Conservation (phyloP, 1,140 invertebrate genomes). For the Aporrectodea caliginosa region DNA sequence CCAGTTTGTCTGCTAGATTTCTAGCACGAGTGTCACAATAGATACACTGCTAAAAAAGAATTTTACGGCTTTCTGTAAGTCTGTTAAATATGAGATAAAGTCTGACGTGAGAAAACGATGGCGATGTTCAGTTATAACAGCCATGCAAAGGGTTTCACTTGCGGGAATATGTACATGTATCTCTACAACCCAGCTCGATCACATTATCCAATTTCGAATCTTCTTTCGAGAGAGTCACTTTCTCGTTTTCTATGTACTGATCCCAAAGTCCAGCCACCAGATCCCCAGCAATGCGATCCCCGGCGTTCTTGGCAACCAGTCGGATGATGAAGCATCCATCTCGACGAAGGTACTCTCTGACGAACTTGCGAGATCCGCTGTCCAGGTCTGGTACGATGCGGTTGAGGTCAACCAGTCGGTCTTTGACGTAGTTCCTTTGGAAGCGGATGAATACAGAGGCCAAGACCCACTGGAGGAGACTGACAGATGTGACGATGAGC, state of each 20-base stretch:
- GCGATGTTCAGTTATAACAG: too few relatives aligned
- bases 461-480: background rate
- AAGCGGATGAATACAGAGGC: background rate
- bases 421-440: slow-evolving; percentile 3
- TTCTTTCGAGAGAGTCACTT: background rate
- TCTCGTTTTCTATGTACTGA: slow-evolving; percentile 38
- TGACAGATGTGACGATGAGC: background rate
- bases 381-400: background rate
- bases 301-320: slow-evolving; percentile 17
- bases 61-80: too few relatives aligned
- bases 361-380: background rate
- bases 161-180: too few relatives aligned
- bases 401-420: background rate
- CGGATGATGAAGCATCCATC: slow-evolving; percentile 26
- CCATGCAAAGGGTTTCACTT: too few relatives aligned
- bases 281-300: slow-evolving; percentile 23
- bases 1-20: too few relatives aligned
- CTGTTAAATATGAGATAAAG: too few relatives aligned
- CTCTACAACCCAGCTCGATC: too few relatives aligned
- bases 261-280: slow-evolving; percentile 22
- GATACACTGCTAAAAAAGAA: too few relatives aligned
- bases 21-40: too few relatives aligned
- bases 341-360: slow-evolving; percentile 10
- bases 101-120: too few relatives aligned
- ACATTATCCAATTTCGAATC: too few relatives aligned